These are phyloP conservation scores for Henicopernis longicauda DNA, from an alignment of 2,113 vertebrate genomes.

Conservation along the genomic window DNA sequence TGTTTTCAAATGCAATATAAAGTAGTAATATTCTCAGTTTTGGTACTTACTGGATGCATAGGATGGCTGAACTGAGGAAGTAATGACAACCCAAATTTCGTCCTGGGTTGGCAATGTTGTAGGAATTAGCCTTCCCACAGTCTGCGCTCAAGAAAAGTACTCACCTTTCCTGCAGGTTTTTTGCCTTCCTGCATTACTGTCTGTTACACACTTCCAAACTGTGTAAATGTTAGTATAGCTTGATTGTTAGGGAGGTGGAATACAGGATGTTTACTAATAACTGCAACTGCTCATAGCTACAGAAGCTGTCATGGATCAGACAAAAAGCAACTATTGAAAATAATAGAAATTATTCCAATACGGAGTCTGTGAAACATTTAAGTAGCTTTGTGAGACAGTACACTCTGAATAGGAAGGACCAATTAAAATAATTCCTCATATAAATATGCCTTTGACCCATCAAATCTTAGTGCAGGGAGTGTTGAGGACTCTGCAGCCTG, in stretches of 20 bases:
- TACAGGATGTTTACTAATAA: not conserved
- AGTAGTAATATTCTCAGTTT: not conserved
- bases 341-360: not conserved
- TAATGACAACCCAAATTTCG: not conserved
- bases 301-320: not conserved
- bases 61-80: not conserved
- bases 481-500: not conserved
- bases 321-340: not conserved
- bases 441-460: not conserved
- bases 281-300: not conserved
- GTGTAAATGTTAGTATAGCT: not conserved
- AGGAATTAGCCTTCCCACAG: not conserved
- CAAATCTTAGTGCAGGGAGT: not conserved
- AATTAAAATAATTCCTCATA: not conserved
- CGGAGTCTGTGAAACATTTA: not conserved
- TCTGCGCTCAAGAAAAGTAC: not conserved
- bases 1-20: not conserved
- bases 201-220: not conserved
- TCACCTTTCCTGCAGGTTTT: accelerated
- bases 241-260: not conserved
- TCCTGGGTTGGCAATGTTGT: not conserved
- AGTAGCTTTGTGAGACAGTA: not conserved
- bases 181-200: not conserved
- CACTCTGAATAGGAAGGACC: not conserved
- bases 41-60: not conserved